Percentiles rank a stretch among this genome's conserved stretches.
Evolutionary conservation across 2,797 vertebrate genomes (phyloP).

Genomic region (Melanotaenia boesemani): DNA sequence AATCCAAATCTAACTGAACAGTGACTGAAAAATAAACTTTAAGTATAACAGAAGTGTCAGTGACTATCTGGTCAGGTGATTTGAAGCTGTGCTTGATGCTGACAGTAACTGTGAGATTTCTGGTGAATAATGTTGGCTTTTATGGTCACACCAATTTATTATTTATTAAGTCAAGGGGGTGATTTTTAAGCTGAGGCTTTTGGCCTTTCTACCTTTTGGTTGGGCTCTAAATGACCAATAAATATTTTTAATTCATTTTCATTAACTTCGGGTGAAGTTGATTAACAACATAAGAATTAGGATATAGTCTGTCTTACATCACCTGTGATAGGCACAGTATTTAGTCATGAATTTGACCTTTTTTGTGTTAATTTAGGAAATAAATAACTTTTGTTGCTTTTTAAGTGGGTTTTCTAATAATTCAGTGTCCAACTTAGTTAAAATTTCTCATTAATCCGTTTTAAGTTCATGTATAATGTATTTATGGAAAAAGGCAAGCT

Average conservation of each 20-base stretch:
- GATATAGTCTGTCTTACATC: slow-evolving; percentile 47
- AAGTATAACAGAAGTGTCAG: background rate
- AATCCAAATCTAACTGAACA: background rate
- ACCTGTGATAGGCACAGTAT: background rate
- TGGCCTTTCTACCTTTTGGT: too few species aligned
- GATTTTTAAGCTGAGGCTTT: too few species aligned
- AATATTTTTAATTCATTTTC: background rate
- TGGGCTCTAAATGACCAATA: too few species aligned
- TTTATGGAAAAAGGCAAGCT: background rate
- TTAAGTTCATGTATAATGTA: background rate
- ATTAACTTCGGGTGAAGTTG: background rate
- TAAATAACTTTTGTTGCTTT: slow-evolving; percentile 17
- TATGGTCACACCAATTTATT: too few species aligned
- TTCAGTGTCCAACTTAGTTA: background rate
- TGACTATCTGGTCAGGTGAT: background rate
- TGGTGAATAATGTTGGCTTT: too few species aligned
- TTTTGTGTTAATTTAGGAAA: slow-evolving; percentile 17
- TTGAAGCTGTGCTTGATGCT: background rate
- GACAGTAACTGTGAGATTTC: too few species aligned
- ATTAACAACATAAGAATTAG: background rate
- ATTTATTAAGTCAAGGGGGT: too few species aligned
- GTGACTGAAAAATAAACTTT: background rate
- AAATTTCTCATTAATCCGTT: background rate
- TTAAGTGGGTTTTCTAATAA: background rate
- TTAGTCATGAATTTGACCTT: background rate